Conservation (phyloP, 1,140 invertebrate genomes). For the Agraylea sexmaculata region DNA sequence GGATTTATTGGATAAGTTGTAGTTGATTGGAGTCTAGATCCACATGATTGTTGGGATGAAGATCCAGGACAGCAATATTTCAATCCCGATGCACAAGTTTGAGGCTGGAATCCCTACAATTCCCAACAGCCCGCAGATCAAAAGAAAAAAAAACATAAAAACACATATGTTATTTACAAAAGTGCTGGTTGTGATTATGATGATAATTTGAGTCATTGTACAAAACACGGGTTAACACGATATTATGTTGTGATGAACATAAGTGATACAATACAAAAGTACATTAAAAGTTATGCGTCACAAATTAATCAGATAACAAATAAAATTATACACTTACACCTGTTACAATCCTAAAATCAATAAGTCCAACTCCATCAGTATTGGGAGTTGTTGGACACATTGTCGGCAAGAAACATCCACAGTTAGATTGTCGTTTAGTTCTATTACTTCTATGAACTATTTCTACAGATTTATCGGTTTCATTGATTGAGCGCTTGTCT, state of each 20-base stretch:
- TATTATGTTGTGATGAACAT: no score
- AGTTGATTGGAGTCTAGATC: constrained; percentile 29
- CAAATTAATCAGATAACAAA: no score
- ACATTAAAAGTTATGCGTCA: no score
- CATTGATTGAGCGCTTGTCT: constrained; percentile 22
- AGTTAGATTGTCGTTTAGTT: constrained; percentile 20
- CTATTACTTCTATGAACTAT: no score
- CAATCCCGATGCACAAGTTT: constrained; percentile 31
- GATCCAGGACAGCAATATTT: constrained; percentile 33
- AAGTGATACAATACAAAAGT: no score
- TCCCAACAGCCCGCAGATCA: no score
- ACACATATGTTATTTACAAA: no score
- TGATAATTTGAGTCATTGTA: no score
- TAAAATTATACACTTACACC: constrained; percentile 33
- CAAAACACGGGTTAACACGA: no score
- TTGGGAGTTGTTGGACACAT: constrained; percentile 25
- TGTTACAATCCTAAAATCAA: constrained; percentile 50
- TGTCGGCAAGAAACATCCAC: constrained; percentile 31
- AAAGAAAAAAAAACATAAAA: no score
- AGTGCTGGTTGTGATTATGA: no score
- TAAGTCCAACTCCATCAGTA: constrained; percentile 36
- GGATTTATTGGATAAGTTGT: constrained; percentile 25
- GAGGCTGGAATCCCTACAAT: no score
- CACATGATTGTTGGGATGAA: constrained; percentile 21
- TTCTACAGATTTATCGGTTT: constrained; percentile 1